Percentiles rank a stretch among this genome's conserved stretches.
Evolutionary conservation across 2,113 vertebrate species (phyloP).

Genomic region (Odontophorus gujanensis): DNA sequence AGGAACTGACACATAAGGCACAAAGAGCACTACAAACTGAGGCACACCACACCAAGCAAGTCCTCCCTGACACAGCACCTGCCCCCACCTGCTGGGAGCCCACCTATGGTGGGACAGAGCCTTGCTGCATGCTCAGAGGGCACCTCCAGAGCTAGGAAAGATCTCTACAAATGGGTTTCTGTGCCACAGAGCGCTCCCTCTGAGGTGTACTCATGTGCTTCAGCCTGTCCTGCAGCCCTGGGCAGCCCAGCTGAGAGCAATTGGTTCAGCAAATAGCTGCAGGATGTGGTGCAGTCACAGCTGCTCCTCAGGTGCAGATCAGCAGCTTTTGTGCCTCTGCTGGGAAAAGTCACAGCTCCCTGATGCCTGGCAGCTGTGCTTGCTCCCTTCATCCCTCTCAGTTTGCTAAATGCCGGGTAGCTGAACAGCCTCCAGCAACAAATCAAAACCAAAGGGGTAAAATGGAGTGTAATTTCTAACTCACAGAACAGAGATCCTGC

Average conservation of each 20-base stretch:
- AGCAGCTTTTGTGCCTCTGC: neutral
- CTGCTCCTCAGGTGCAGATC: neutral
- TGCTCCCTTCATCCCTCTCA: neutral
- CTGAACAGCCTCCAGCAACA: neutral
- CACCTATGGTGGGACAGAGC: too few relatives aligned
- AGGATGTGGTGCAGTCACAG: neutral
- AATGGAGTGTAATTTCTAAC: neutral
- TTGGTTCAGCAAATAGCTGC: neutral
- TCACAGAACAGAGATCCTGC: neutral
- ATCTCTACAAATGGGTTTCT: neutral
- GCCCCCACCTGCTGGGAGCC: rapidly evolving
- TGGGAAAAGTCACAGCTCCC: slow-evolving; percentile 42
- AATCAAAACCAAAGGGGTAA: neutral
- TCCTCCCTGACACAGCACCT: rapidly evolving
- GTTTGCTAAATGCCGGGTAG: slow-evolving; percentile 37
- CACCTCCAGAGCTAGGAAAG: rapidly evolving
- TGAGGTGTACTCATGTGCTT: rapidly evolving
- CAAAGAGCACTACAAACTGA: neutral
- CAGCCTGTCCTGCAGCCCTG: rapidly evolving
- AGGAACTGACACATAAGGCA: rapidly evolving
- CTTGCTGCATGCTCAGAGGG: too few relatives aligned
- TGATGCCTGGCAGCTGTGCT: neutral
- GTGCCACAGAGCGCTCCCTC: rapidly evolving
- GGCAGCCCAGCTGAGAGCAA: neutral
- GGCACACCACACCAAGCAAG: too few relatives aligned